Conservation (phyloP, 53 echinoderm and acorn worm genomes). For the Holothuria leucospilota region DNA sequence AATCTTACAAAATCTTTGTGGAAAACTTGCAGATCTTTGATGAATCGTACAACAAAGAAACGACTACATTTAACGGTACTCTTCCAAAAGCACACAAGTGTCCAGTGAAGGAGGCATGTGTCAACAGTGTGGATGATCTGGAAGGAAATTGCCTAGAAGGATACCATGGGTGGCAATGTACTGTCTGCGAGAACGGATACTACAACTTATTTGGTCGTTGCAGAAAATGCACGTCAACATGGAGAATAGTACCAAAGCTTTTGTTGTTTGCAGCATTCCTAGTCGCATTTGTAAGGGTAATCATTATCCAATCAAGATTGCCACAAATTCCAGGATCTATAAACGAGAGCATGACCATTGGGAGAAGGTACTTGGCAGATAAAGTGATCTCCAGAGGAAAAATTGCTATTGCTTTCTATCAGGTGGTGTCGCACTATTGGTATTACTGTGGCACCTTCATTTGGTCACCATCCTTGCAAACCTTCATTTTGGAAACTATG, state of each 20-base stretch:
- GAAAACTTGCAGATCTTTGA: neutral
- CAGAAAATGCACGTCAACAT: constrained; percentile 25
- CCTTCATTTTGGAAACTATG: too few relatives aligned
- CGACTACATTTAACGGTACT: neutral
- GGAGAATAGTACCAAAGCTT: neutral
- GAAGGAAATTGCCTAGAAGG: constrained; percentile 23
- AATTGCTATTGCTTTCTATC: too few relatives aligned
- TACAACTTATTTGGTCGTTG: constrained; percentile 36
- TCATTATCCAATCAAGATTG: too few relatives aligned
- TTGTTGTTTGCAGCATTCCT: neutral
- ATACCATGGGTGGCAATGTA: constrained; percentile 47
- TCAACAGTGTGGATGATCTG: neutral
- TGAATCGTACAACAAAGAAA: constrained; percentile 9
- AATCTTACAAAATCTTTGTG: constrained; percentile 19
- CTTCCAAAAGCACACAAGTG: constrained; percentile 20
- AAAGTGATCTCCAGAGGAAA: too few relatives aligned
- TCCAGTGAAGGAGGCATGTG: neutral
- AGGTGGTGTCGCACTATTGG: too few relatives aligned
- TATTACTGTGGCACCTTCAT: too few relatives aligned
- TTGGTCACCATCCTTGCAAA: too few relatives aligned
- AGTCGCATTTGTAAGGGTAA: too few relatives aligned
- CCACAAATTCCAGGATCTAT: too few relatives aligned
- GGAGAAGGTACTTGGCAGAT: too few relatives aligned
- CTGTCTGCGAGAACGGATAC: constrained; percentile 10
- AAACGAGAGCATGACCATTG: too few relatives aligned